A percentile compares a stretch with the other conserved stretches of the same genome.
These are phyloP conservation scores for Temnothorax curvispinosus DNA, from an alignment of 1,140 invertebrate genomes.

Conservation along the genomic window DNA sequence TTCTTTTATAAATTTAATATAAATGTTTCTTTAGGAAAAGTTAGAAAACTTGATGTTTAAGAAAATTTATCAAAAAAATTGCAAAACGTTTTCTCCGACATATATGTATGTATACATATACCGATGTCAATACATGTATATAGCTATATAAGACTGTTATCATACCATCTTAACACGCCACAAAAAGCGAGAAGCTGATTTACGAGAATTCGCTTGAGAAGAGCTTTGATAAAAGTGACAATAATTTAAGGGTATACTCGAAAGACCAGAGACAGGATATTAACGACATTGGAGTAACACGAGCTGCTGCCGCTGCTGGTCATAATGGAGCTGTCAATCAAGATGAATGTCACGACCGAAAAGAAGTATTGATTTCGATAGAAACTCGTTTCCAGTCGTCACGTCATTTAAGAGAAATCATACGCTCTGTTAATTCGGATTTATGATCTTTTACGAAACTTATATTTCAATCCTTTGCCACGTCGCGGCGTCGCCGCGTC, in stretches of 20 bases:
- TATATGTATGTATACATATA: background rate
- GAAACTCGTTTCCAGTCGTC: conserved; percentile 8
- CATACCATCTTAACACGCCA: background rate
- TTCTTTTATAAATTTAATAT: background rate
- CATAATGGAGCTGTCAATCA: conserved; percentile 38
- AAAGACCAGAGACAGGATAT: background rate
- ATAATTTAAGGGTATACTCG: conserved; percentile 14
- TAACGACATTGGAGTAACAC: conserved; percentile 13
- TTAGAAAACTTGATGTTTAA: background rate
- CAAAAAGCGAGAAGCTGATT: conserved; percentile 42
- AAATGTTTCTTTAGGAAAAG: background rate
- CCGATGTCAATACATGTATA: background rate
- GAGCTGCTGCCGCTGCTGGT: conserved; percentile 28
- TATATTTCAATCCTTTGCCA: background rate
- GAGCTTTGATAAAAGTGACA: conserved; percentile 26
- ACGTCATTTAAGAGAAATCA: conserved; percentile 1
- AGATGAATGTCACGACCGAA: conserved; percentile 12
- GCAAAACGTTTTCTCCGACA: background rate
- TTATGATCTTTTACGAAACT: background rate
- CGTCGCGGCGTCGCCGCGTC: background rate
- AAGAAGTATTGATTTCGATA: conserved; percentile 2
- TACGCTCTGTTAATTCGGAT: background rate
- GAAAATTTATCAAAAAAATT: background rate
- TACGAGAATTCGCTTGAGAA: conserved; percentile 1
- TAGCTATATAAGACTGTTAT: too few relatives aligned